Conservation (phyloP, 2,797 vertebrate species). For the Hephaestus fuliginosus region DNA sequence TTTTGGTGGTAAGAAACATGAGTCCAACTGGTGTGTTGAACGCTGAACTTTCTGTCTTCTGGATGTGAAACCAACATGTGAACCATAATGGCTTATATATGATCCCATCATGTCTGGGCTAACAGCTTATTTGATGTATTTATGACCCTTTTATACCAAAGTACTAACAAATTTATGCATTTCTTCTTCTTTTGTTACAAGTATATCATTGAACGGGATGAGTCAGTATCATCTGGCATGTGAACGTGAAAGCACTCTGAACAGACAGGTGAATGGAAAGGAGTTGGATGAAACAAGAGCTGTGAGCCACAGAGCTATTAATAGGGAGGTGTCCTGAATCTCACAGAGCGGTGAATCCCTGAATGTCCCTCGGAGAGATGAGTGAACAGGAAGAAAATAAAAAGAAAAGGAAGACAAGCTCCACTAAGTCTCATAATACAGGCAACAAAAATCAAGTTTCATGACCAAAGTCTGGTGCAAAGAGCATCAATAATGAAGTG, state of each 20-base stretch:
- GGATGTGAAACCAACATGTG: background rate
- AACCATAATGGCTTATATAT: background rate
- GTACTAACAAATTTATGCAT: background rate
- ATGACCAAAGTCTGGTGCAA: background rate
- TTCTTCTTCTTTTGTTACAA: background rate
- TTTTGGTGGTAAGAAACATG: background rate
- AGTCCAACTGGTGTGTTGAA: background rate
- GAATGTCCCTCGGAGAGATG: constrained; percentile 53
- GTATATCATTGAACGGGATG: background rate
- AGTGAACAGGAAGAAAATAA: constrained; percentile 30
- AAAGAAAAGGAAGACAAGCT: background rate
- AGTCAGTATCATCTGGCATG: background rate
- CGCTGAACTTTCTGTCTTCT: background rate
- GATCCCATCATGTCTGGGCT: background rate
- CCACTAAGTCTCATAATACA: background rate
- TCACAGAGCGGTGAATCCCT: constrained; percentile 67
- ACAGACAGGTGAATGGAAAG: constrained; percentile 53
- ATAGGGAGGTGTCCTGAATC: constrained; percentile 74
- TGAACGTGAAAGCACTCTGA: too few species aligned
- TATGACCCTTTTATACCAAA: background rate
- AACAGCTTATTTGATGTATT: background rate
- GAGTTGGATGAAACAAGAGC: constrained; percentile 65
- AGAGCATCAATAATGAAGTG: constrained; percentile 4
- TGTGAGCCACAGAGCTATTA: constrained; percentile 66
- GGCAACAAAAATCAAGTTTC: constrained; percentile 14